Conservation (phyloP, 2,113 vertebrate species). For the Willisornis vidua region DNA sequence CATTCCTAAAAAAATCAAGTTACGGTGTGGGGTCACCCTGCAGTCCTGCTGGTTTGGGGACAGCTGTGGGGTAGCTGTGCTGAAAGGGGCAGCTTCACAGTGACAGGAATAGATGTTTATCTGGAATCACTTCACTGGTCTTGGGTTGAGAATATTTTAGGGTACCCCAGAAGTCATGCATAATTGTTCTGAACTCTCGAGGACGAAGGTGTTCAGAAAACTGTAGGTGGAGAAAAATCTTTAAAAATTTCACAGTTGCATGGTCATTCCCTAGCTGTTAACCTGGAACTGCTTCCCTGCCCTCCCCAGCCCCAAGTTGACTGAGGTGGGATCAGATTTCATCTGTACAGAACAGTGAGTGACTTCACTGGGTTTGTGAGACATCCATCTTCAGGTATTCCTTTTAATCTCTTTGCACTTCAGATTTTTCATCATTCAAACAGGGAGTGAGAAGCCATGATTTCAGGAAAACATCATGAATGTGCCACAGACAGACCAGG, state of each 20-base stretch:
- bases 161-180: neutral
- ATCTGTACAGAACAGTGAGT: neutral
- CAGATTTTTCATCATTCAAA: neutral
- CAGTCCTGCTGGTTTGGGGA: neutral
- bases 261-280: neutral
- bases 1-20: neutral
- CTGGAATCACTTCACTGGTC: neutral
- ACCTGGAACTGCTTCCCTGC: neutral
- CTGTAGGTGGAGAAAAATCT: neutral
- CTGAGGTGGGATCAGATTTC: neutral
- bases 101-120: neutral
- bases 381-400: neutral
- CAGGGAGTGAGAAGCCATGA: neutral
- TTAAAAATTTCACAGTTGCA: neutral
- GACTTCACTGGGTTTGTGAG: neutral
- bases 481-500: neutral
- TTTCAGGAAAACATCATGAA: neutral
- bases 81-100: neutral
- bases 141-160: neutral
- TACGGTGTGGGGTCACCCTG: fast-evolving
- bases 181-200: neutral
- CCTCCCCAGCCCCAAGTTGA: too few relatives aligned
- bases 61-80: neutral
- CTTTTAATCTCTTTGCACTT: neutral
- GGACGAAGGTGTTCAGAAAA: neutral